Evolutionary conservation across 2,113 vertebrate species (phyloP).

Genomic region (Carettochelys insculpta): DNA sequence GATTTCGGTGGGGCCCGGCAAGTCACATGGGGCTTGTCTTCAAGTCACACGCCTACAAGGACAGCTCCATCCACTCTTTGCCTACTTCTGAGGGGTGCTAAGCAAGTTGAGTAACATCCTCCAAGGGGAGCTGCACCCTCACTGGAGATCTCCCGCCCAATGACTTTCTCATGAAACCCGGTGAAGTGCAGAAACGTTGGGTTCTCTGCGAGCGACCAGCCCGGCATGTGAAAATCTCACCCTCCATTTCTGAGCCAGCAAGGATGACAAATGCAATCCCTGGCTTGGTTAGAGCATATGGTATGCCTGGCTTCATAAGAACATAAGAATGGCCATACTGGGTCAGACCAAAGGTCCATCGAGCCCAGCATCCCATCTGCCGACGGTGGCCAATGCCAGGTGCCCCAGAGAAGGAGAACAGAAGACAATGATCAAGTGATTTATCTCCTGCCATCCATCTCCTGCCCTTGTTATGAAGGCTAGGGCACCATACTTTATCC

Average conservation of each 20-base stretch:
- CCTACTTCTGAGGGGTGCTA: background rate
- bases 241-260: background rate
- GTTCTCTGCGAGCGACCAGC: background rate
- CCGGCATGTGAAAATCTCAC: background rate
- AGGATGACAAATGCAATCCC: background rate
- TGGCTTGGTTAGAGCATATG: background rate
- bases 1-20: rapidly evolving
- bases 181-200: background rate
- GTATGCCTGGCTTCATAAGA: too few species aligned
- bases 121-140: background rate
- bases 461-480: too few species aligned
- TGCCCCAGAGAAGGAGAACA: too few species aligned
- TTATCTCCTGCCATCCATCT: too few species aligned
- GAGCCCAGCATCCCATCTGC: too few species aligned
- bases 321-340: too few species aligned
- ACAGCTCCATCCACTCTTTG: background rate
- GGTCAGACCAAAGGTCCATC: too few species aligned
- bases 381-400: too few species aligned
- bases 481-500: too few species aligned
- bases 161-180: background rate
- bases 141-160: background rate
- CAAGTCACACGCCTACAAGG: background rate
- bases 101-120: background rate
- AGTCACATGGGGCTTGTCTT: background rate
- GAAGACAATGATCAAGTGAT: too few species aligned